These are phyloP conservation scores for Cosmia trapezina DNA, from an alignment of 2,888 invertebrate species.

Conservation along the genomic window DNA sequence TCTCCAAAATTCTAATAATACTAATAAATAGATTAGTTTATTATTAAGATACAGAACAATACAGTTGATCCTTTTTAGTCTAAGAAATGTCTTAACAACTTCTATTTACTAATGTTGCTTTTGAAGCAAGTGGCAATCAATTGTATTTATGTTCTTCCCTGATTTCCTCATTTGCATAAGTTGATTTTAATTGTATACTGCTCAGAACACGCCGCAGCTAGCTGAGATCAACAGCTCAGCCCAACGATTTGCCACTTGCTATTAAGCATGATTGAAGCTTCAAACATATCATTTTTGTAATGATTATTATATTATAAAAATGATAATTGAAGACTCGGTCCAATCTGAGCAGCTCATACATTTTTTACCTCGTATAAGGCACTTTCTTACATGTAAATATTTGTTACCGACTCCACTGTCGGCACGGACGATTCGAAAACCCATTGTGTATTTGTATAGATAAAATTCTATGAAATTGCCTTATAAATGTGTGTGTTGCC, in stretches of 20 bases:
- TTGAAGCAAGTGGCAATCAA: conserved; percentile 54
- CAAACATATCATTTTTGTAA: conserved; percentile 39
- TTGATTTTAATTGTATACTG: conserved; percentile 24
- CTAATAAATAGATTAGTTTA: conserved; percentile 38
- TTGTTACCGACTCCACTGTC: conserved; percentile 59
- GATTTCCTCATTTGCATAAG: conserved; percentile 35
- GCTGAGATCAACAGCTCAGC: conserved; percentile 24
- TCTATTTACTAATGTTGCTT: conserved; percentile 45
- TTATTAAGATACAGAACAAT: conserved; percentile 32
- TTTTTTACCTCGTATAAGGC: conserved; percentile 69
- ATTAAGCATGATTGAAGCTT: conserved; percentile 41
- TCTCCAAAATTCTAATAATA: conserved; percentile 27
- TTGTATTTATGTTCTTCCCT: conserved; percentile 28
- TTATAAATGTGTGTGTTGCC: conserved; percentile 76
- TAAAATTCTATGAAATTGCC: conserved; percentile 79
- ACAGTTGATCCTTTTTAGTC: conserved; percentile 3
- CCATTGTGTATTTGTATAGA: conserved; percentile 68
- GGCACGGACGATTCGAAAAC: conserved; percentile 59
- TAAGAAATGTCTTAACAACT: conserved; percentile 48
- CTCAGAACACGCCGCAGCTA: conserved; percentile 46
- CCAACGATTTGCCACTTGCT: conserved; percentile 52
- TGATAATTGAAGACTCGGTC: conserved; percentile 47
- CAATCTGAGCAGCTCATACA: conserved; percentile 69
- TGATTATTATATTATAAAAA: conserved; percentile 30
- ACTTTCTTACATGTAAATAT: conserved; percentile 68